These are phyloP conservation scores for Zaprionus camerounensis DNA, from an alignment of 1,140 invertebrate species.

Conservation along the genomic window DNA sequence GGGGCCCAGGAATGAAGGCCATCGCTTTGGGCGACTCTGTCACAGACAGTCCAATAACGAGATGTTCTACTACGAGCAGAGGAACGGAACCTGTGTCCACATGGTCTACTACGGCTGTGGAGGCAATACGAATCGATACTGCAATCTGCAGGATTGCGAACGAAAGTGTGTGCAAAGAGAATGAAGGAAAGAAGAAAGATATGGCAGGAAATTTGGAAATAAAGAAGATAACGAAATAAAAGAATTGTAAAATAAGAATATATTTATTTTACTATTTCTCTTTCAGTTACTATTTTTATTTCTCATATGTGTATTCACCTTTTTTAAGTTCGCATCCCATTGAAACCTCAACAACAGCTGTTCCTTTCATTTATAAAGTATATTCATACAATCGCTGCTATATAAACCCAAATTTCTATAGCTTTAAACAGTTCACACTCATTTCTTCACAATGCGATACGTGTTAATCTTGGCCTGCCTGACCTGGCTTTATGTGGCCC, in stretches of 20 bases:
- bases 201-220: background rate
- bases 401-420: background rate
- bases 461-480: constrained; percentile 2
- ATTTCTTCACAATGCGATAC: constrained; percentile 11
- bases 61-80: constrained; percentile 19
- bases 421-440: background rate
- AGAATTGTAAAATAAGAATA: too few relatives aligned
- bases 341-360: background rate
- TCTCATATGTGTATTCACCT: background rate
- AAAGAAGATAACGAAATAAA: too few relatives aligned
- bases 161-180: background rate
- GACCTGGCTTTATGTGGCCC: constrained; percentile 3
- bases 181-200: background rate
- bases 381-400: background rate
- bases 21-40: constrained; percentile 4
- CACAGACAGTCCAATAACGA: constrained; percentile 4
- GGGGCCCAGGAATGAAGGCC: background rate
- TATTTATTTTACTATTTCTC: background rate
- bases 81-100: background rate
- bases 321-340: background rate
- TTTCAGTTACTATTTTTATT: background rate
- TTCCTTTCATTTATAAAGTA: background rate
- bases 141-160: constrained; percentile 9
- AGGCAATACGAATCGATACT: constrained; percentile 22
- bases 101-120: constrained; percentile 20